Percentiles rank a stretch among this genome's conserved stretches.
These are phyloP conservation scores for Epinotia brunnichana DNA, from an alignment of 2,888 invertebrate genomes.

Conservation along the genomic window DNA sequence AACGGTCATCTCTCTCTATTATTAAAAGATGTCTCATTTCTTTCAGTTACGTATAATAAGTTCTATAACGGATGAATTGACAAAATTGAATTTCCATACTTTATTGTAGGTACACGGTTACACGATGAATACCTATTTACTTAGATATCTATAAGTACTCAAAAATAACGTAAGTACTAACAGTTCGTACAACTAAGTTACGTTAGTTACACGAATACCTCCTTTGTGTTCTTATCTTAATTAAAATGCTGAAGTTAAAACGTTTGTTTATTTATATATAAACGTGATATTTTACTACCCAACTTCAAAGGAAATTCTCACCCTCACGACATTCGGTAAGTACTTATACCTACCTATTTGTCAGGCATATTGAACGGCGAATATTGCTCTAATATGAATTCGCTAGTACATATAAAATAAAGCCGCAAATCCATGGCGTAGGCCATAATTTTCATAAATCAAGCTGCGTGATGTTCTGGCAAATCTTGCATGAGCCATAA, in stretches of 20 bases:
- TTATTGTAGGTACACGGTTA: too few relatives aligned
- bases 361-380: background rate
- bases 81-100: too few relatives aligned
- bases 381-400: conserved; percentile 18
- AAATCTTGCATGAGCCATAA: conserved; percentile 35
- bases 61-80: too few relatives aligned
- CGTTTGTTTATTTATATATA: background rate
- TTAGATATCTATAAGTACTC: too few relatives aligned
- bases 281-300: conserved; percentile 2
- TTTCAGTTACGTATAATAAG: too few relatives aligned
- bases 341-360: too few relatives aligned
- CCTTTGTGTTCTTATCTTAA: conserved; percentile 12
- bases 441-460: conserved; percentile 42
- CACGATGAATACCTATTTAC: too few relatives aligned
- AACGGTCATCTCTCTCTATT: too few relatives aligned
- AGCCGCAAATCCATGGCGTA: conserved; percentile 33
- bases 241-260: background rate
- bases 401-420: conserved; percentile 6
- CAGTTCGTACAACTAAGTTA: too few relatives aligned
- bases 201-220: background rate
- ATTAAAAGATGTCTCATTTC: too few relatives aligned
- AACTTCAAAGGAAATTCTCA: conserved; percentile 5
- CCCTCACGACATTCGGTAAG: background rate
- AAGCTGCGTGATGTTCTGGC: conserved; percentile 32
- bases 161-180: too few relatives aligned